Base-by-base conservation (phyloP, 2,888 invertebrate species). In the Drosophila sordidula region DNA sequence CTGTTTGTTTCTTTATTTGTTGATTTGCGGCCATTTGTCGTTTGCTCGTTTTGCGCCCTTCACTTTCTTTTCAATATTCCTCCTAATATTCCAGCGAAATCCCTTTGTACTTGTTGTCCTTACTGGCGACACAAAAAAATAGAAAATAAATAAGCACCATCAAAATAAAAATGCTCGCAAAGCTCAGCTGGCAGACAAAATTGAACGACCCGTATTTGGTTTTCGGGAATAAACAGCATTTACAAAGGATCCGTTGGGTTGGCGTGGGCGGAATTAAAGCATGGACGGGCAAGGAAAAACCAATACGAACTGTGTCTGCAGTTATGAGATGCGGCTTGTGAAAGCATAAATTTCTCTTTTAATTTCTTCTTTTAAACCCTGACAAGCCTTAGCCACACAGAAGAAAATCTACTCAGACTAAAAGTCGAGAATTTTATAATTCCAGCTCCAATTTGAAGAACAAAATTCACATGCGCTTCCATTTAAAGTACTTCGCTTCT, bases 21-120 rank as follows among this genome's bases (percentile, higher is more conserved):
- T 75, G 71, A 64, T 75, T 65, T 75, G 62, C 63, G 66, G 75
- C 67, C 78, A 67, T 75, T 72, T 75, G 54, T 50, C 68, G 44
- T 72, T 56, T 71, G 57, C 55, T 51, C 67, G 49, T 49, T 51
- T 41, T 49, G 11, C 41, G 38, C 26, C 51, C 45, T 52, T 55
- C 50, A 22, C 55, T 63, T 72, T 32, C 50, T 22, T 56, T 57
- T 51, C 47, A 58, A 51, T 59, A 61, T 67, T 51, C 26, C 26
- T 12, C 3, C 36, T 44, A 45, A 61, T 18, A 34, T 29, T 39
- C 36, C 54, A 34, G 22, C 16, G 42, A 36, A 52, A 3, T 34
- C 62, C 38, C 58, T 58, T 58, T 70, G 57, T 55, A 34, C 32
- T 54, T 16, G 36, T 25, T 46, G 11, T 9, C 36, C 36, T 39